Conservation (phyloP, 2,888 invertebrate genomes). For the Synanthedon formicaeformis region DNA sequence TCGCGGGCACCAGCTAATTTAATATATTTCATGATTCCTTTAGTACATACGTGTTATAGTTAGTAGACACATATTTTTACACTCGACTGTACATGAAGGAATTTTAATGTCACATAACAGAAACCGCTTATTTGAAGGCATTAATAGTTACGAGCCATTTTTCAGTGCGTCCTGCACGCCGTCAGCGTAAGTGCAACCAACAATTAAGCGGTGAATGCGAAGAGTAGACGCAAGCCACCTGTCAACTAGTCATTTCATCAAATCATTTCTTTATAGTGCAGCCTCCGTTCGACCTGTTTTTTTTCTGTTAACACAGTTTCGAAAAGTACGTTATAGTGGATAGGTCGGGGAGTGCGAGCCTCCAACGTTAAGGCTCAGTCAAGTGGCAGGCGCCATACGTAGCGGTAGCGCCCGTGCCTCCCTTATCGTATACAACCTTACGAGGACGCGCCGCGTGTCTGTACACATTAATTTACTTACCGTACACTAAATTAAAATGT, state of each 20-base stretch:
- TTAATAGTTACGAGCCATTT: conserved; percentile 60
- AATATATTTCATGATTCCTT: too few species aligned
- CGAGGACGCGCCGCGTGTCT: conserved; percentile 6
- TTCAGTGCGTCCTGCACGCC: conserved; percentile 48
- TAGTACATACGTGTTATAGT: too few species aligned
- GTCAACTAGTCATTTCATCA: conserved; percentile 64
- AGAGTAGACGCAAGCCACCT: conserved; percentile 62
- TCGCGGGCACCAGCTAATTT: too few species aligned
- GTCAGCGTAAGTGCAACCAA: conserved; percentile 42
- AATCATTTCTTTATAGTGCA: conserved; percentile 67
- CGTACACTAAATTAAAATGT: not conserved
- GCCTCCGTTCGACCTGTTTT: conserved; percentile 54
- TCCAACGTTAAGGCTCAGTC: conserved; percentile 42
- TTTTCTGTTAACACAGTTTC: conserved; percentile 49
- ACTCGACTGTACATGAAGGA: not conserved
- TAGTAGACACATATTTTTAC: too few species aligned
- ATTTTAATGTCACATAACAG: conserved; percentile 9
- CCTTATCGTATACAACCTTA: conserved; percentile 36
- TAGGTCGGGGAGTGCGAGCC: conserved; percentile 66
- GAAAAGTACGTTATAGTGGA: conserved; percentile 53
- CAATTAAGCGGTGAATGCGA: conserved; percentile 53
- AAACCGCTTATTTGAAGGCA: conserved; percentile 60
- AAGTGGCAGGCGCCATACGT: conserved; percentile 62
- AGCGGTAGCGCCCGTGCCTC: conserved; percentile 34
- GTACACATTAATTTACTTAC: not conserved